Conservation (phyloP, 2,888 invertebrate species). For the Lamproptera curius region DNA sequence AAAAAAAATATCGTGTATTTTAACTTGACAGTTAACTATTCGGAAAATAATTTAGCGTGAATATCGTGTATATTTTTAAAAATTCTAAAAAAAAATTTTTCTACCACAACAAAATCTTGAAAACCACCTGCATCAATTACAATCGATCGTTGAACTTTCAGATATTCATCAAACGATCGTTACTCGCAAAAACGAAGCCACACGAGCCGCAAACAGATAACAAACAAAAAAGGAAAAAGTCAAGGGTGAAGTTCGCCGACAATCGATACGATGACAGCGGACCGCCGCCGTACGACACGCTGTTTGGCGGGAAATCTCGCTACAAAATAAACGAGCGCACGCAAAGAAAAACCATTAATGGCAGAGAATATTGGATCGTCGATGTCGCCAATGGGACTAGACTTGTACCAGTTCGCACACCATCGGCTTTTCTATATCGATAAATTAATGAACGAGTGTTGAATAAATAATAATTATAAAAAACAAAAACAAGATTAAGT, state of each 20-base stretch:
- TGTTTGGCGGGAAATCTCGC: conserved; percentile 65
- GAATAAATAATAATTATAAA: background rate
- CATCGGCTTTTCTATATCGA: conserved; percentile 86
- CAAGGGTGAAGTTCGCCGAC: conserved; percentile 24
- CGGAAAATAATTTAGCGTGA: no score
- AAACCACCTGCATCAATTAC: background rate
- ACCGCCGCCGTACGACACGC: conserved; percentile 83
- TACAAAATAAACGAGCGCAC: conserved; percentile 46
- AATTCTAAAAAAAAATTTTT: no score
- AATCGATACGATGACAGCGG: conserved; percentile 50
- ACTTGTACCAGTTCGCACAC: conserved; percentile 85
- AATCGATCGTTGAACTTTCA: conserved; percentile 30
- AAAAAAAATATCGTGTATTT: no score
- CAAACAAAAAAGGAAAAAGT: conserved; percentile 15
- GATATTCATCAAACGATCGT: conserved; percentile 49
- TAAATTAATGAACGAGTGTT: conserved; percentile 1
- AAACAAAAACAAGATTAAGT: no score
- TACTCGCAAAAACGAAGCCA: conserved; percentile 28
- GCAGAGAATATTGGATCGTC: conserved; percentile 86
- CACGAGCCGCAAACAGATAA: background rate
- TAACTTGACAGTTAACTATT: no score
- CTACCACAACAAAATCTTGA: no score
- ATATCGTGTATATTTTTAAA: no score
- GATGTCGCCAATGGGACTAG: conserved; percentile 79
- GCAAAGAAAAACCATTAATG: conserved; percentile 81